Conservation (phyloP, 1,140 invertebrate species). For the Chelonus insularis region DNA sequence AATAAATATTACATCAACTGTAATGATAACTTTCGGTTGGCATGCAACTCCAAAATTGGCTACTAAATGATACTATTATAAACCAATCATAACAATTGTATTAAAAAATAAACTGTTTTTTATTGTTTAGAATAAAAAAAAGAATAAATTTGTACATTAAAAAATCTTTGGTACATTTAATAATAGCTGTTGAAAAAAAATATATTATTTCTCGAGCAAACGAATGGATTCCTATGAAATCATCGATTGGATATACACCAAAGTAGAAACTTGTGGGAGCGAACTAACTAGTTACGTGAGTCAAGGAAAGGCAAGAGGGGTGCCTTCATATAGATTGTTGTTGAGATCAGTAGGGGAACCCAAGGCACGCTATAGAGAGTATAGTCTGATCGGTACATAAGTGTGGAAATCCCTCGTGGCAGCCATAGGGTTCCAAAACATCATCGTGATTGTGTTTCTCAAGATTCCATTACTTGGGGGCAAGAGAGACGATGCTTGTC, state of each 20-base stretch:
- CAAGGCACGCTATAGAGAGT: slow-evolving; percentile 35
- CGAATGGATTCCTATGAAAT: slow-evolving; percentile 26
- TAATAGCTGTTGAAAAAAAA: background rate
- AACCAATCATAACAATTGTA: too few species aligned
- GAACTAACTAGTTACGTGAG: slow-evolving; percentile 17
- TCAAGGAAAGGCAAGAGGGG: slow-evolving; percentile 8
- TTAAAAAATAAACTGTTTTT: too few species aligned
- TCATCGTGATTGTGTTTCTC: slow-evolving; percentile 60
- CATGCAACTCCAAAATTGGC: too few species aligned
- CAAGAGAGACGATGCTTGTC: slow-evolving; percentile 35
- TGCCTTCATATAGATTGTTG: slow-evolving; percentile 38
- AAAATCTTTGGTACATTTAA: too few species aligned
- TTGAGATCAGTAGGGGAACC: slow-evolving; percentile 26
- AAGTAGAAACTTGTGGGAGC: background rate
- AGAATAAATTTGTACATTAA: too few species aligned
- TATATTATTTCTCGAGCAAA: slow-evolving; percentile 9
- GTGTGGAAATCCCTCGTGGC: slow-evolving; percentile 57
- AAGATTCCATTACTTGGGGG: slow-evolving; percentile 56
- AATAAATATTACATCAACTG: too few species aligned
- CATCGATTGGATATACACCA: slow-evolving; percentile 26
- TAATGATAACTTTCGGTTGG: too few species aligned
- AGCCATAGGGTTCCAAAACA: slow-evolving; percentile 56
- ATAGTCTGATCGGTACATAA: slow-evolving; percentile 56
- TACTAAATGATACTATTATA: too few species aligned
- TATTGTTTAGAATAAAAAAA: too few species aligned